A percentile compares a stretch with the other conserved stretches of the same genome.
These are phyloP conservation scores for Chironomus riparius DNA, from an alignment of 2,888 invertebrate species.

Conservation along the genomic window DNA sequence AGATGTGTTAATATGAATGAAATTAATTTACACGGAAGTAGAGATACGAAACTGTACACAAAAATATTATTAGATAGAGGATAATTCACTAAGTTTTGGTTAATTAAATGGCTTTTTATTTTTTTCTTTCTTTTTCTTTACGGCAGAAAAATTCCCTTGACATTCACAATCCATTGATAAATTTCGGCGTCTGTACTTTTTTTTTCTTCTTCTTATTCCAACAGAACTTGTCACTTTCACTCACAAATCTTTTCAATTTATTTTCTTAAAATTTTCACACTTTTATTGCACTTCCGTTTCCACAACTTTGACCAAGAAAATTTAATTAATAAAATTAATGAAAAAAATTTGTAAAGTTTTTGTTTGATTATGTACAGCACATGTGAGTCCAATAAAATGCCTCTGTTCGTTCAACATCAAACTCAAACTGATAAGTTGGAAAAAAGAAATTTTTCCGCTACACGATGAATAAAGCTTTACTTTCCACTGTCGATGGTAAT, in stretches of 20 bases:
- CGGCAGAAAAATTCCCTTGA: too few relatives aligned
- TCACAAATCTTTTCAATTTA: neutral
- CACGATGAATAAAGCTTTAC: neutral
- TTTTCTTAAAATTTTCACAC: neutral
- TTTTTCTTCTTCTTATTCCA: neutral
- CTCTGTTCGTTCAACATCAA: conserved; percentile 12
- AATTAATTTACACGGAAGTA: neutral
- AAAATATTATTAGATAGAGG: neutral
- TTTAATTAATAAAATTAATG: neutral
- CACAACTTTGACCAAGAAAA: neutral
- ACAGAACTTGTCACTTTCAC: neutral
- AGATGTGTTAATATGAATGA: neutral
- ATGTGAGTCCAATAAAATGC: neutral
- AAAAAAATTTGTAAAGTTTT: neutral
- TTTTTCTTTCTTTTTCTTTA: neutral
- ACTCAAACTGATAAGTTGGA: conserved; percentile 15
- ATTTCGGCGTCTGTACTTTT: neutral
- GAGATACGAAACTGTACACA: neutral
- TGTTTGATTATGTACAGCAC: neutral
- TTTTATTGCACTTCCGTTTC: neutral
- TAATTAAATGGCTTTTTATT: neutral
- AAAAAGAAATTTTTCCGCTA: conserved; percentile 10
- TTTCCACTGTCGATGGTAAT: neutral
- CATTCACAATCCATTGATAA: too few relatives aligned
- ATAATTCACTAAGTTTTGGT: neutral